phyloP scores from a whole-genome alignment of 2,113 vertebrate genomes.

The Odontesthes bonariensis region DNA sequence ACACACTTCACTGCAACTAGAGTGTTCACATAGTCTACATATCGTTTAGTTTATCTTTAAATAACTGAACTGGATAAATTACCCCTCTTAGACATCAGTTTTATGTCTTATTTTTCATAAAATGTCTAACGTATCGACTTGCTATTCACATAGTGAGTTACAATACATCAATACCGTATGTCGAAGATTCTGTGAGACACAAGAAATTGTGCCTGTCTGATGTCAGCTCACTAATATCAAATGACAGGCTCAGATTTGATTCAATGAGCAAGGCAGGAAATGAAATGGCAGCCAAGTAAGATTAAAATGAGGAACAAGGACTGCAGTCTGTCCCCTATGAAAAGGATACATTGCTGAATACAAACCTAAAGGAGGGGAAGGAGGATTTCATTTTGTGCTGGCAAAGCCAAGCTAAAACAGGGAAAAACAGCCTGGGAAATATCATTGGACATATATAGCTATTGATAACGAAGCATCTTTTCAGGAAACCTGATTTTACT shows the following conservation, averaged over 20 bases:
- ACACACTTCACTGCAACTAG: no score
- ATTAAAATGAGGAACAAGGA: constrained; percentile 67
- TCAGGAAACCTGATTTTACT: no score
- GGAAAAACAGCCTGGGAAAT: constrained; percentile 18
- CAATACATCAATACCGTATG: constrained; percentile 5
- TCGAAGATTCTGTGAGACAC: constrained; percentile 33
- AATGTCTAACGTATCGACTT: not conserved
- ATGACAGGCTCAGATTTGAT: constrained; percentile 46
- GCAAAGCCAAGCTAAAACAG: constrained; percentile 25
- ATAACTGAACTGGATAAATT: no score
- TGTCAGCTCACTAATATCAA: constrained; percentile 48
- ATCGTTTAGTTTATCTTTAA: no score
- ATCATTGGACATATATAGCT: not conserved
- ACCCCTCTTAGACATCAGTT: no score
- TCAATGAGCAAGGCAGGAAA: constrained; percentile 72
- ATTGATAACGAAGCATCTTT: not conserved
- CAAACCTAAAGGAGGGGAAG: constrained; percentile 38
- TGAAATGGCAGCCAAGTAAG: constrained; percentile 68
- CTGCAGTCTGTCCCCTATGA: constrained; percentile 37
- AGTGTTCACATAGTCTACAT: no score
- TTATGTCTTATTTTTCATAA: not conserved
- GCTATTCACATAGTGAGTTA: not conserved
- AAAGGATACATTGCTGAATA: constrained; percentile 51
- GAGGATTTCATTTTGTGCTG: constrained; percentile 45
- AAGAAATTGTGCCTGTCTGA: constrained; percentile 47